Conservation (phyloP, 2,888 invertebrate species). For the Idaea straminata region DNA sequence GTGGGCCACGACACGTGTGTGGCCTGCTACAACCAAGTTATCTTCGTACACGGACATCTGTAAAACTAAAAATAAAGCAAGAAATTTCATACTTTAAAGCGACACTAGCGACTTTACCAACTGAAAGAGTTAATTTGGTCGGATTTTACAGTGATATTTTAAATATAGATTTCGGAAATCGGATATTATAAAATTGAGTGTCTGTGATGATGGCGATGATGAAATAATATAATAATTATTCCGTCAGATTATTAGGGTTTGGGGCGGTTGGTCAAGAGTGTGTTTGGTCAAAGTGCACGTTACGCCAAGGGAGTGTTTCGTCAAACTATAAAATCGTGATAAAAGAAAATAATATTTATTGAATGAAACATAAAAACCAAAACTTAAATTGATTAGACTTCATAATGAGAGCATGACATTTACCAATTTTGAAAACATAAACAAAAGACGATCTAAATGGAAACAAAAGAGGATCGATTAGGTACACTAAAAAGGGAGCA, state of each 20-base stretch:
- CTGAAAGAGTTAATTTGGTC: not conserved
- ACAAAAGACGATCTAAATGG: too few species aligned
- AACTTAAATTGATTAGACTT: too few species aligned
- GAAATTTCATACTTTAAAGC: not conserved
- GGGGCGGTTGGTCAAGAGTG: not conserved
- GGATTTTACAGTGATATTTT: not conserved
- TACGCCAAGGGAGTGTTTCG: too few species aligned
- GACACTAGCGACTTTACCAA: not conserved
- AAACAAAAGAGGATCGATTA: too few species aligned
- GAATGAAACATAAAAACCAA: too few species aligned
- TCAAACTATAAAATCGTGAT: too few species aligned
- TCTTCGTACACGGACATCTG: not conserved
- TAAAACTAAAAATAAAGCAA: not conserved
- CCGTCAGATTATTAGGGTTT: not conserved
- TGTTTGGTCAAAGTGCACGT: too few species aligned
- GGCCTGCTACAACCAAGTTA: not conserved
- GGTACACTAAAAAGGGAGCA: too few species aligned
- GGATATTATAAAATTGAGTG: not conserved
- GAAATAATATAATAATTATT: not conserved
- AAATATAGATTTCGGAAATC: not conserved
- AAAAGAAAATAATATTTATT: too few species aligned
- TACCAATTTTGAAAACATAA: too few species aligned
- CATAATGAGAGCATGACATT: too few species aligned
- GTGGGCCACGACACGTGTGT: not conserved
- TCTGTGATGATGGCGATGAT: not conserved